These are phyloP conservation scores for Dasysyrphus tricinctus DNA, from an alignment of 2,888 invertebrate species.

Conservation along the genomic window DNA sequence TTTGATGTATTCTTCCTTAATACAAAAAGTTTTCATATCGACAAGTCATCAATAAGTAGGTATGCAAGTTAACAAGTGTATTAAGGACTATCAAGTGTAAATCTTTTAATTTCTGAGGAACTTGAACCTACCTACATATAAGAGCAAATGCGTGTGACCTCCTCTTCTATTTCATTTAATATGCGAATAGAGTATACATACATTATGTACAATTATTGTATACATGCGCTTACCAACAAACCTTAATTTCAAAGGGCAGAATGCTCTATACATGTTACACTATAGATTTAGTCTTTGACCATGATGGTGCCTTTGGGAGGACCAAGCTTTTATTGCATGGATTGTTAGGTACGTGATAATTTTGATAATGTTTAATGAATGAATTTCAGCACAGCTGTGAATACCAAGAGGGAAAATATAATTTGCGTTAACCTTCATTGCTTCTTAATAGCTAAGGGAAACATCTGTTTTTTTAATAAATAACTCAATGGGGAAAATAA, in stretches of 20 bases:
- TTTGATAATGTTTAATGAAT: constrained; percentile 2
- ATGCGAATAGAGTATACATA: background rate
- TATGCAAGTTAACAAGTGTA: too few species aligned
- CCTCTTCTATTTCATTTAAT: background rate
- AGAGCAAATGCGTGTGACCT: background rate
- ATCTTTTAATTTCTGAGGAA: too few species aligned
- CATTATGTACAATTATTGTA: background rate
- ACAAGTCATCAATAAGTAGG: too few species aligned
- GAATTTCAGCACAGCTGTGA: constrained; percentile 4
- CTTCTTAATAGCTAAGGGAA: background rate
- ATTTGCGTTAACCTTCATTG: background rate
- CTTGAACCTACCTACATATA: background rate
- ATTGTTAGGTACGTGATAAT: constrained; percentile 24
- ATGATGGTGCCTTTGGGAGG: constrained; percentile 12
- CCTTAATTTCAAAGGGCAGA: background rate
- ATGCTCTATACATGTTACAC: background rate
- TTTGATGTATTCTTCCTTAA: too few species aligned
- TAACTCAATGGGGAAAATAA: background rate
- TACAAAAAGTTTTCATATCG: too few species aligned
- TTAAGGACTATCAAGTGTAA: too few species aligned
- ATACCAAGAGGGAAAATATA: background rate
- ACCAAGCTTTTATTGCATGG: background rate
- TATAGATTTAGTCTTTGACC: background rate
- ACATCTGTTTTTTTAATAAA: constrained; percentile 9
- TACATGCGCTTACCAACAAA: background rate